phyloP scores from a whole-genome alignment of 2,797 vertebrate species.

The Tachyglossus aculeatus region DNA sequence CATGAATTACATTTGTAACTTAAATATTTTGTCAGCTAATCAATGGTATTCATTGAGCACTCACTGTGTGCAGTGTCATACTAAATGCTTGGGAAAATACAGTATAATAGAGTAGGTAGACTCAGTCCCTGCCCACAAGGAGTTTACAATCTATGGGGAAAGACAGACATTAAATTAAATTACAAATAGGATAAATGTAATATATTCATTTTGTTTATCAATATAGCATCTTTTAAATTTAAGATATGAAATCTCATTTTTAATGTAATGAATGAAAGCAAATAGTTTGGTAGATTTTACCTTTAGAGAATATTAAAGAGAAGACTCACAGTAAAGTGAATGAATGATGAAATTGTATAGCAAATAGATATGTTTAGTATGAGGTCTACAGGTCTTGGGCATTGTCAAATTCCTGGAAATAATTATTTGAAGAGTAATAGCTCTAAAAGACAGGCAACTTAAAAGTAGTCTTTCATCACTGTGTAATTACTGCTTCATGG shows the following conservation, averaged over 20 bases:
- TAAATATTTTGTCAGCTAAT: conserved; percentile 18
- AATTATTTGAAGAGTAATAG: not conserved
- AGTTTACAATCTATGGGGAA: no score
- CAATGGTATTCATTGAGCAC: no score
- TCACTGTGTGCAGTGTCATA: no score
- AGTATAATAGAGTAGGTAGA: no score
- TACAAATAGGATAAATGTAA: no score
- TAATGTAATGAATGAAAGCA: conserved; percentile 46
- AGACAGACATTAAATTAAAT: no score
- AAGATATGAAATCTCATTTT: conserved; percentile 26
- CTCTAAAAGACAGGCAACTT: conserved; percentile 16
- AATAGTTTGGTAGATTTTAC: not conserved
- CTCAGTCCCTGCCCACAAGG: no score
- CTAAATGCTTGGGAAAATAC: no score
- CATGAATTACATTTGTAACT: no score
- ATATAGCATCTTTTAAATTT: conserved; percentile 27
- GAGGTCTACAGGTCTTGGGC: no score
- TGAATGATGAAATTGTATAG: not conserved
- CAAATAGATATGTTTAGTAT: no score
- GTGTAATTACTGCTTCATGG: not conserved
- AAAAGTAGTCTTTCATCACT: not conserved
- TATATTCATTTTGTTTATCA: conserved; percentile 40
- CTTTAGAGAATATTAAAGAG: conserved; percentile 10
- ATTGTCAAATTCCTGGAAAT: conserved; percentile 11
- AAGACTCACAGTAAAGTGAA: conserved; percentile 17